phyloP scores from a whole-genome alignment of 2,113 vertebrate genomes.

The Pygoscelis adeliae region DNA sequence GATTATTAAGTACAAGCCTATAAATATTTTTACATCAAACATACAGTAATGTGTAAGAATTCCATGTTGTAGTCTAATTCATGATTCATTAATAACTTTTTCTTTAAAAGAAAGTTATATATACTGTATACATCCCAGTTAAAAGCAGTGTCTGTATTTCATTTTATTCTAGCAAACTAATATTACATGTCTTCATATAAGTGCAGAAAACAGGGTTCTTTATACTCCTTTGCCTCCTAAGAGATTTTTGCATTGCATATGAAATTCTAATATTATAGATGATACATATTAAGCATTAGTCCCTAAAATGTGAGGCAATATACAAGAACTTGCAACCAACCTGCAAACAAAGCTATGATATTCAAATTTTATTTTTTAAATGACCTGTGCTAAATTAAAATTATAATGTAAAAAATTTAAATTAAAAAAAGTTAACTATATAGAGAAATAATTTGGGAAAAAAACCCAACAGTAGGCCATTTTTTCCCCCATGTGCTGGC shows the following conservation, averaged over 20 bases:
- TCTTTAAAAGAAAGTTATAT: slow-evolving; percentile 48
- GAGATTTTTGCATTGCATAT: not conserved
- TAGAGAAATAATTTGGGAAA: not conserved
- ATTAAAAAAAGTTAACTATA: not conserved
- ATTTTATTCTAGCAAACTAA: slow-evolving; percentile 39
- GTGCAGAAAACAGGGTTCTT: slow-evolving; percentile 63
- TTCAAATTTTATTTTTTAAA: not conserved
- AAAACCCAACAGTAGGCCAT: not conserved
- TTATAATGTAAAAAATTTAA: not conserved
- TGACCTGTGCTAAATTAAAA: not conserved
- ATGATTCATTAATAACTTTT: slow-evolving; percentile 40
- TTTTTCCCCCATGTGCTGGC: not conserved
- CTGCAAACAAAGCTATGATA: not conserved
- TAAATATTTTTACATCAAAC: slow-evolving; percentile 65
- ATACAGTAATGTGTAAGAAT: slow-evolving; percentile 60
- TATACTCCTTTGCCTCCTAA: slow-evolving; percentile 64
- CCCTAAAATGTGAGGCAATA: slow-evolving; percentile 32
- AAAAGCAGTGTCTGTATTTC: slow-evolving; percentile 46
- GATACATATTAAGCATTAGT: slow-evolving; percentile 35
- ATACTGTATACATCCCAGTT: slow-evolving; percentile 53
- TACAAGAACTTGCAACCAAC: slow-evolving; percentile 31
- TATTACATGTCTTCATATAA: slow-evolving; percentile 38
- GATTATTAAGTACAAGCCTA: slow-evolving; percentile 54
- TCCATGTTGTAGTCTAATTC: slow-evolving; percentile 24
- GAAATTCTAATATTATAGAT: slow-evolving; percentile 35